Conservation (phyloP, 2,113 vertebrate genomes). For the Anas platyrhynchos region DNA sequence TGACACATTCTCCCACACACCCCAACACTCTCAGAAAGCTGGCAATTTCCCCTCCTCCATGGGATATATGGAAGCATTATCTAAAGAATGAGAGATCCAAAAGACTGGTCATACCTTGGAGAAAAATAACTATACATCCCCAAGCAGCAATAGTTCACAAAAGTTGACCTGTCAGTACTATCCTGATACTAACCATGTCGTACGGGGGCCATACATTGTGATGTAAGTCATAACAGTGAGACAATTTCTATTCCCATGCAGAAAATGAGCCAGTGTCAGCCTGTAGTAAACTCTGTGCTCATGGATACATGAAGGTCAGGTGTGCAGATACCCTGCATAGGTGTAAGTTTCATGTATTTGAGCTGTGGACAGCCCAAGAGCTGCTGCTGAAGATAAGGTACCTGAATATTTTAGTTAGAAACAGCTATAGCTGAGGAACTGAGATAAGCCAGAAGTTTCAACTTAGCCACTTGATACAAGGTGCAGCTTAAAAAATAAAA, state of each 20-base stretch:
- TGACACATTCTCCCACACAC: background rate
- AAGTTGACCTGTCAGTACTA: background rate
- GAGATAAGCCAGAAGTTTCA: background rate
- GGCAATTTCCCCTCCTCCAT: background rate
- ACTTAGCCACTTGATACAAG: background rate
- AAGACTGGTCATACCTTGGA: background rate
- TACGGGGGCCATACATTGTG: background rate
- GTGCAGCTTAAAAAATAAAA: background rate
- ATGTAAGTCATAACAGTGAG: background rate
- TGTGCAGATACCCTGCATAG: background rate
- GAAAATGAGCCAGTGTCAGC: background rate
- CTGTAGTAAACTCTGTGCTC: background rate
- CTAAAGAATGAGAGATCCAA: background rate
- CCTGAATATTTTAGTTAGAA: background rate
- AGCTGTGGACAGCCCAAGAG: fast-evolving
- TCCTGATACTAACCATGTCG: background rate
- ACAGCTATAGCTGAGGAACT: background rate
- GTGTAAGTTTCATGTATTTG: background rate
- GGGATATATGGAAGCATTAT: background rate
- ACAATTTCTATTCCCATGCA: background rate
- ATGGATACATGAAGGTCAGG: background rate
- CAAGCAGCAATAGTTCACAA: background rate
- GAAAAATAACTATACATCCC: background rate
- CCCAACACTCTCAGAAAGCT: background rate
- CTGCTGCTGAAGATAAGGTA: background rate